Evolutionary conservation across 2,797 vertebrate genomes (phyloP), one percentile per base, ranked within the genome.

Genomic region (Neosalanx taihuensis): DNA sequence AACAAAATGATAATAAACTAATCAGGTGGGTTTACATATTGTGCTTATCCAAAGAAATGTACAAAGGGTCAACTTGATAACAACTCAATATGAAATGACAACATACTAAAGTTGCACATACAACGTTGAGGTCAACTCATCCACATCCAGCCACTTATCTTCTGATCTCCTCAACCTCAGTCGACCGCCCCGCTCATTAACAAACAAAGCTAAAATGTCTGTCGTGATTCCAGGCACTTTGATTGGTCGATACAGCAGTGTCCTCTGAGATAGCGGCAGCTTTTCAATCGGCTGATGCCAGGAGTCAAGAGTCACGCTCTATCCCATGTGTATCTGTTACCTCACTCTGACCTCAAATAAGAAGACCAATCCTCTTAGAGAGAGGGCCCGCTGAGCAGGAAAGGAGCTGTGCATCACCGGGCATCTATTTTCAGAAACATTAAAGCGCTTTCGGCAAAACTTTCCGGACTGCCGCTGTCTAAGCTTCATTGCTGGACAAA

Each of bases 311-410:
- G 81, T 87, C 82, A 72, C 4, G 78, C 6, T 1, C 23, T 31
- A 46, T 69, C 82, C 69, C 82, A 79, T 62, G 74, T 86, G 85
- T 81, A 75, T 79, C 72, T 76, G 74, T 76, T 78, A 67, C 71
- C 83, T 87, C 70, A 81, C 80, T 75, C 71, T 82, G 81, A 83
- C 81, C 80, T 35, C 18, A 71, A 76, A 82, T 86, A 86, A 90
- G 80, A 75, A 87, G 74, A 75, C 26, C 79, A 90, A 92, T 92
- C 90, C 91, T 83, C 89, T 92, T 91, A 92, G 71, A 74, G 9
- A 53, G 65, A 10, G 37, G 31, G 67, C 77, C 81, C 1, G 73
- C 67, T 68, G 70, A 79, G 69, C 64, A 68, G 17, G 20, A 75
- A 63, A 31, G 77, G 76, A 30, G 71, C 73, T 70, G 74, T 53